Conservation (phyloP, 1,140 invertebrate genomes). For the Marisa cornuarietis region DNA sequence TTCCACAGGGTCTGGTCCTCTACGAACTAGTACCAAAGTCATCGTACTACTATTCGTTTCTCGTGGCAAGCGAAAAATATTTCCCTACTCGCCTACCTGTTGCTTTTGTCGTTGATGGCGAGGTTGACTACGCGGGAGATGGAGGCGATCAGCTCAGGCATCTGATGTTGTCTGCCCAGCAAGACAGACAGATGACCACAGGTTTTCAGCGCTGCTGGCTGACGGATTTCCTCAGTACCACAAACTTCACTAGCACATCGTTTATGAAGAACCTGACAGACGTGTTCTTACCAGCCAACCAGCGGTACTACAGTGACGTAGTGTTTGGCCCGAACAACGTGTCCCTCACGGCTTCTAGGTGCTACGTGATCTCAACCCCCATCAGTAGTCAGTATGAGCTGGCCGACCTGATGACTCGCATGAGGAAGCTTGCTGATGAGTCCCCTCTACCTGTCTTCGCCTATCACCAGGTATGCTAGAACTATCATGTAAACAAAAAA, state of each 20-base stretch:
- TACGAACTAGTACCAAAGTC: constrained; percentile 59
- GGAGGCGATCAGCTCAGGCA: constrained; percentile 15
- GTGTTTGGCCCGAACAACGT: constrained; percentile 81
- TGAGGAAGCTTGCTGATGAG: constrained; percentile 43
- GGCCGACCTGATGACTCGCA: constrained; percentile 45
- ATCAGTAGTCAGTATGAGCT: constrained; percentile 23
- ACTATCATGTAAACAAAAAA: no score
- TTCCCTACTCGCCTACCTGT: constrained; percentile 25
- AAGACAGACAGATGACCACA: constrained; percentile 15
- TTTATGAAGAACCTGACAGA: constrained; percentile 21
- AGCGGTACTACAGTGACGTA: constrained; percentile 78
- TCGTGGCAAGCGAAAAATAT: constrained; percentile 12
- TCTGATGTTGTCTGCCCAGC: constrained; percentile 14
- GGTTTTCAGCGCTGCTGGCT: constrained; percentile 30
- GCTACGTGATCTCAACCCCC: constrained; percentile 35
- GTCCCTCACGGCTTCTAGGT: constrained; percentile 76
- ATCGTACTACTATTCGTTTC: constrained; percentile 53
- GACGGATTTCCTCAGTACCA: constrained; percentile 2
- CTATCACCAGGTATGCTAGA: constrained; percentile 28
- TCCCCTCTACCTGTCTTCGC: constrained; percentile 43
- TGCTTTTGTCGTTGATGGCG: constrained; percentile 22
- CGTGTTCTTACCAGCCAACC: constrained; percentile 69
- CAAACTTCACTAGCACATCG: constrained; percentile 11
- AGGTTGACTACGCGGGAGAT: constrained; percentile 17
- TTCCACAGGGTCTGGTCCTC: constrained; percentile 85